A percentile compares a stretch with the other conserved stretches of the same genome.
Conservation (phyloP, 2,113 vertebrate species). For the Heloderma charlesbogerti region DNA sequence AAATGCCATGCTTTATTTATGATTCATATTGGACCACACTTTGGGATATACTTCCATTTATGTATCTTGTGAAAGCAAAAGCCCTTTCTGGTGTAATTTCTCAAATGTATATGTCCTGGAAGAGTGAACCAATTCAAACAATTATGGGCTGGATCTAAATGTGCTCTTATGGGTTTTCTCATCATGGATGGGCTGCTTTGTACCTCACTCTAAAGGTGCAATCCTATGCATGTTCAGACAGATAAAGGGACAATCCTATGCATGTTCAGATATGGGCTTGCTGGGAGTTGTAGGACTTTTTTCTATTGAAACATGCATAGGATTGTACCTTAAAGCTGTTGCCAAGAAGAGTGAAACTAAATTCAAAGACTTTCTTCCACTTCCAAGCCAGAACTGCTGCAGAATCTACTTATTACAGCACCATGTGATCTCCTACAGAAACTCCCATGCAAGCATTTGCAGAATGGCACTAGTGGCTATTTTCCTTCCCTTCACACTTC, state of each 20-base stretch:
- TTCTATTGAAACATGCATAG: too few species aligned
- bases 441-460: not conserved
- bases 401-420: not conserved
- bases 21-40: too few species aligned
- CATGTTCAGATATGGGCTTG: too few species aligned
- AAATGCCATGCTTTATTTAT: too few species aligned
- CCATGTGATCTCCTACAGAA: not conserved
- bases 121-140: not conserved
- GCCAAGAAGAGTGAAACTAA: too few species aligned
- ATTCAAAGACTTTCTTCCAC: too few species aligned
- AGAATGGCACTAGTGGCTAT: not conserved
- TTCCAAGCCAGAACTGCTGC: not conserved
- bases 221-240: not conserved
- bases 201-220: not conserved
- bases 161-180: not conserved
- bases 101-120: not conserved
- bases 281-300: too few species aligned
- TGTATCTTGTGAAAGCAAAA: not conserved
- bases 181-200: not conserved
- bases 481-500: not conserved
- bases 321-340: too few species aligned
- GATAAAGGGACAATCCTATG: not conserved
- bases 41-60: not conserved
- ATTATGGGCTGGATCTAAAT: not conserved
- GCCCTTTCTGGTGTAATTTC: not conserved